phyloP scores from a whole-genome alignment of 2,797 vertebrate genomes.

The Uromys caudimaculatus region DNA sequence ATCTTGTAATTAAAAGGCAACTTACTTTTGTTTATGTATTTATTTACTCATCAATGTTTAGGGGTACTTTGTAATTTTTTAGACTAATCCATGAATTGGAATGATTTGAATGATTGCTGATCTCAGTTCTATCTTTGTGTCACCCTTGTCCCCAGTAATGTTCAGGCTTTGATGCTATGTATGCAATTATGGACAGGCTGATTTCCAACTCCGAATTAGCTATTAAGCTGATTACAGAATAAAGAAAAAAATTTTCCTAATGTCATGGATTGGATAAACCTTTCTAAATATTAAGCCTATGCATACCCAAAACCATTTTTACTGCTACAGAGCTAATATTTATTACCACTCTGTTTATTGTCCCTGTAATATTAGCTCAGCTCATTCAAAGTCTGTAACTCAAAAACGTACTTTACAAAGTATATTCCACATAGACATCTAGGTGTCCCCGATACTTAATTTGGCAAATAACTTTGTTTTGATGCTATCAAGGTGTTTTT shows the following conservation, averaged over 20 bases:
- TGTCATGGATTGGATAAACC: not conserved
- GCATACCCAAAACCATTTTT: not conserved
- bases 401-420: constrained; percentile 40
- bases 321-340: constrained; percentile 11
- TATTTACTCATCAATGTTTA: constrained; percentile 52
- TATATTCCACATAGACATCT: constrained; percentile 50
- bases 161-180: constrained; percentile 4
- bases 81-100: not conserved
- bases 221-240: constrained; percentile 48
- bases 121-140: not conserved
- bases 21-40: constrained; percentile 10
- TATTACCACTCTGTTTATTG: not conserved
- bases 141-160: constrained; percentile 20
- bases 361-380: not conserved
- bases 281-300: constrained; percentile 62
- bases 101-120: constrained; percentile 12
- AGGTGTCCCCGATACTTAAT: constrained; percentile 72
- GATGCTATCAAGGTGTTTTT: constrained; percentile 80
- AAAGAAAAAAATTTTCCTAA: constrained; percentile 43
- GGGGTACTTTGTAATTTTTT: constrained; percentile 30
- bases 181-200: constrained; percentile 37
- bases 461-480: constrained; percentile 62
- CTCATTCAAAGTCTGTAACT: not conserved
- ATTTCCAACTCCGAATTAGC: constrained; percentile 61
- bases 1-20: constrained; percentile 54